A percentile compares a stretch with the other conserved stretches of the same genome.
phyloP scores from a whole-genome alignment of 2,113 vertebrate species.

The Crotalus viridis region DNA sequence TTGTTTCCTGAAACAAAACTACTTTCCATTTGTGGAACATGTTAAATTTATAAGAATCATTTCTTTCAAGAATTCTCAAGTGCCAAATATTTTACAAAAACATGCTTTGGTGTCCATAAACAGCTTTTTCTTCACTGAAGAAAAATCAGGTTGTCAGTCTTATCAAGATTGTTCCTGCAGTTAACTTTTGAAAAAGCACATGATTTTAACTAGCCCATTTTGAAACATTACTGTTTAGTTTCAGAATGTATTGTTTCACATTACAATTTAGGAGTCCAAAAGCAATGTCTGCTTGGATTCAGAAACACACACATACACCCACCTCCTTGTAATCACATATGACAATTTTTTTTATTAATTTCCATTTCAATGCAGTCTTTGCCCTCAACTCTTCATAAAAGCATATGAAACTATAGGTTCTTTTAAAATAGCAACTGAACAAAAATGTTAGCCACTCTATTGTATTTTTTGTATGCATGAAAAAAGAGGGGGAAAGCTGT shows the following conservation, averaged over 20 bases:
- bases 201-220: constrained; percentile 4
- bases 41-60: rapidly evolving
- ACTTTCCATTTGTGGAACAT: neutral
- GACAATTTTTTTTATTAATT: neutral
- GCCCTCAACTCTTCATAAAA: neutral
- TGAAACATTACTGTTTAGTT: constrained; percentile 16
- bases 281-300: neutral
- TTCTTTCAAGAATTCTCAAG: constrained; percentile 29
- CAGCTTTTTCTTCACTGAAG: constrained; percentile 16
- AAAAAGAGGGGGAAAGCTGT: neutral
- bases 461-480: neutral
- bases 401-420: neutral
- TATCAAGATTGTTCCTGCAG: constrained; percentile 31
- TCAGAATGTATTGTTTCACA: constrained; percentile 49
- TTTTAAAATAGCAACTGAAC: neutral
- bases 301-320: neutral
- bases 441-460: neutral
- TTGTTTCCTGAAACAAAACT: constrained; percentile 3
- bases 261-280: constrained; percentile 30
- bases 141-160: constrained; percentile 53
- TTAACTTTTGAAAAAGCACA: constrained; percentile 34
- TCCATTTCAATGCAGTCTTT: neutral
- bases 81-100: constrained; percentile 8
- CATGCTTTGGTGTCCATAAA: neutral
- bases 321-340: neutral